Percentiles rank a stretch among this genome's conserved stretches.
Conservation (phyloP, 2,113 vertebrate genomes). For the Aythya baeri region DNA sequence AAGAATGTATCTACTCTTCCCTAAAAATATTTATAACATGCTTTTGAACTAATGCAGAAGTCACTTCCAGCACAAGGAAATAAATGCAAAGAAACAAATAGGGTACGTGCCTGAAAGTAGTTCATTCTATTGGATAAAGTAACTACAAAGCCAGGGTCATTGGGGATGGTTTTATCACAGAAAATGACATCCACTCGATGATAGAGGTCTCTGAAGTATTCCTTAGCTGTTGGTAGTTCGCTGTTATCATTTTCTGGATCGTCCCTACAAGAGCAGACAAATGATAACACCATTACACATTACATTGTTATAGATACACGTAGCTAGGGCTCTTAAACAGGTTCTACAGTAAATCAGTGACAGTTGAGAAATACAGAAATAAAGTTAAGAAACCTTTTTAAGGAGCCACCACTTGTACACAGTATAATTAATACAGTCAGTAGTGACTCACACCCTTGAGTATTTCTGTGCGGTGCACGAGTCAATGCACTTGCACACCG, state of each 20-base stretch:
- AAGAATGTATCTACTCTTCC: not conserved
- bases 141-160: slow-evolving; percentile 97
- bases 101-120: slow-evolving; percentile 92
- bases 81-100: not conserved
- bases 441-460: not conserved
- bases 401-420: not conserved
- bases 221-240: slow-evolving; percentile 96
- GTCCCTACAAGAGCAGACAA: slow-evolving; percentile 80
- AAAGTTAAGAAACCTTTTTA: not conserved
- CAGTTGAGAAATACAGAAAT: not conserved
- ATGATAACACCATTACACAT: not conserved
- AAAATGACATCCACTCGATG: slow-evolving; percentile 98
- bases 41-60: not conserved
- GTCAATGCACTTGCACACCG: accelerated
- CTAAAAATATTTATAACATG: not conserved
- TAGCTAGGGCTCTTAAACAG: not conserved
- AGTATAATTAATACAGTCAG: not conserved
- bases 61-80: not conserved
- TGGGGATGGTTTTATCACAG: slow-evolving; percentile 99
- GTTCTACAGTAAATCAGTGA: not conserved
- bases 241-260: slow-evolving; percentile 97
- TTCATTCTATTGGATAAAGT: slow-evolving; percentile 99
- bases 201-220: slow-evolving; percentile 98
- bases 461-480: not conserved
- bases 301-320: not conserved